These are phyloP conservation scores for Apus apus DNA, from an alignment of 2,113 vertebrate species.

Conservation along the genomic window DNA sequence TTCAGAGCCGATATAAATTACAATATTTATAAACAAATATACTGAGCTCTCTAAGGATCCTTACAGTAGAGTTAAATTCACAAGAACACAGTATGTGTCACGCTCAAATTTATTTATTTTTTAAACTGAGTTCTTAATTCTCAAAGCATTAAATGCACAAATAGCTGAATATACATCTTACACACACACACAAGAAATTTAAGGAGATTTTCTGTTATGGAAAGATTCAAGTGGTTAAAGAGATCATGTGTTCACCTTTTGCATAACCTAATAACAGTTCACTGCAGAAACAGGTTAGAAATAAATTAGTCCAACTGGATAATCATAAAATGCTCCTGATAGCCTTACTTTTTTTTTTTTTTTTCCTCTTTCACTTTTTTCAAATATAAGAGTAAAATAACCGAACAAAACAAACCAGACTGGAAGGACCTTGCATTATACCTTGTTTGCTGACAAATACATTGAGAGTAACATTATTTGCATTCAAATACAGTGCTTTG, in stretches of 20 bases:
- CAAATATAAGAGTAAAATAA: not conserved
- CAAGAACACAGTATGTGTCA: not conserved
- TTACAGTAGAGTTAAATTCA: not conserved
- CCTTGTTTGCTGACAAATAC: not conserved
- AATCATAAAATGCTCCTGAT: not conserved
- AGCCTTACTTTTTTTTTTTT: not conserved
- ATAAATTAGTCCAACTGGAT: not conserved
- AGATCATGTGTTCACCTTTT: not conserved
- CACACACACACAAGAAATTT: not conserved
- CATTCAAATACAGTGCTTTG: not conserved
- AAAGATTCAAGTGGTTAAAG: not conserved
- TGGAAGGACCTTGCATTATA: not conserved
- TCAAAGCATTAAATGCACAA: not conserved
- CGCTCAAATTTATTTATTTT: not conserved
- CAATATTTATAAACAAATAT: not conserved
- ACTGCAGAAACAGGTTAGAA: not conserved
- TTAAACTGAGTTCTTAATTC: not conserved
- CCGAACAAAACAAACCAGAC: not conserved
- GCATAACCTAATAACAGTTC: not conserved
- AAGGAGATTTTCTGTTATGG: not conserved
- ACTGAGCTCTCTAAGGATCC: not conserved
- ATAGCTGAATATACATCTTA: not conserved
- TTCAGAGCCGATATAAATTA: not conserved
- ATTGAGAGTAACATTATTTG: not conserved
- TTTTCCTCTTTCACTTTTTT: not conserved